Conservation (phyloP, 2,797 vertebrate species). For the Pantherophis vulpinus region DNA sequence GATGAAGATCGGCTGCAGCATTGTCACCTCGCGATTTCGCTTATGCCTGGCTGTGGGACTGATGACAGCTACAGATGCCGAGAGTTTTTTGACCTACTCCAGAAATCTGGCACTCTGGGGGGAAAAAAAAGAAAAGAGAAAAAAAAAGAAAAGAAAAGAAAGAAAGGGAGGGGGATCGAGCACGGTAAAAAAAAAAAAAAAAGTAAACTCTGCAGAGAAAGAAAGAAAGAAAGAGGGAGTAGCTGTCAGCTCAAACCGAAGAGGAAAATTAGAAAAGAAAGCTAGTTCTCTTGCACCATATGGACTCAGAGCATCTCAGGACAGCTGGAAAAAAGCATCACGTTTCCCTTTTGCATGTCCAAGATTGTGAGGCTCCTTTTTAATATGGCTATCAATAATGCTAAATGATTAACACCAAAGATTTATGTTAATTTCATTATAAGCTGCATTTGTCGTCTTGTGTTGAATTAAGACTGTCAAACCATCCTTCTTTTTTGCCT, state of each 20-base stretch:
- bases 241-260: slow-evolving; percentile 67
- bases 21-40: slow-evolving; percentile 56
- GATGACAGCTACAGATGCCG: slow-evolving; percentile 57
- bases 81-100: slow-evolving; percentile 60
- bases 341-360: slow-evolving; percentile 60
- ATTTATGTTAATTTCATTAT: slow-evolving; percentile 80
- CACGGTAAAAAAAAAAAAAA: neutral
- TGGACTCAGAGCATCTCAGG: slow-evolving; percentile 60
- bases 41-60: slow-evolving; percentile 43
- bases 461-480: slow-evolving; percentile 73
- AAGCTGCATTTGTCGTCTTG: slow-evolving; percentile 76
- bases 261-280: slow-evolving; percentile 69
- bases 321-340: slow-evolving; percentile 69
- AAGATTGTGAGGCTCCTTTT: slow-evolving; percentile 62
- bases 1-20: slow-evolving; percentile 59
- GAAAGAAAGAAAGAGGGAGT: slow-evolving; percentile 38
- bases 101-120: slow-evolving; percentile 51
- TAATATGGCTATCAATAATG: slow-evolving; percentile 72
- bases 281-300: slow-evolving; percentile 55
- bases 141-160: neutral
- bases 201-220: slow-evolving; percentile 34
- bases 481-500: slow-evolving; percentile 62
- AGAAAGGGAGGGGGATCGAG: too few species aligned
- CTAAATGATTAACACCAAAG: slow-evolving; percentile 75
- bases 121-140: neutral